A percentile compares a stretch with the other conserved stretches of the same genome.
Evolutionary conservation across 2,888 invertebrate species (phyloP).

Genomic region (Agrotis segetum): DNA sequence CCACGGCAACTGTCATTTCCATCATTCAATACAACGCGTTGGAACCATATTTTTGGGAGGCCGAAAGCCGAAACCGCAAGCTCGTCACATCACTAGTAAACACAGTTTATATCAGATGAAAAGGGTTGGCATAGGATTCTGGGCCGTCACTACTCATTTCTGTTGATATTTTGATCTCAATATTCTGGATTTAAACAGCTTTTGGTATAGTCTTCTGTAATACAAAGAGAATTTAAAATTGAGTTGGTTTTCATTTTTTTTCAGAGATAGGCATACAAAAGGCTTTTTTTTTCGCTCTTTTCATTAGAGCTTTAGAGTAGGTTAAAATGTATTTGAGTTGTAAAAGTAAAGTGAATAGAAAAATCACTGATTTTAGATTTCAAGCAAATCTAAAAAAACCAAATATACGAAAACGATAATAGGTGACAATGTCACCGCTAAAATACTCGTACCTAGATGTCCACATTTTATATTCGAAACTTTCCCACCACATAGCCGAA

Average conservation of each 20-base stretch:
- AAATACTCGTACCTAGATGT: too few relatives aligned
- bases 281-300: neutral
- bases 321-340: neutral
- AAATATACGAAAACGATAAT: neutral
- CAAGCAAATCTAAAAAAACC: too few relatives aligned
- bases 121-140: conserved; percentile 58
- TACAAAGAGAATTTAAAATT: conserved; percentile 36
- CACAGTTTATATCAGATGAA: conserved; percentile 57
- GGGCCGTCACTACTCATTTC: conserved; percentile 58
- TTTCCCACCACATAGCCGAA: neutral
- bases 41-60: conserved; percentile 14
- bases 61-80: conserved; percentile 41
- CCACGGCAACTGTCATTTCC: neutral
- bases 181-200: conserved; percentile 49
- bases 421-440: neutral
- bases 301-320: neutral
- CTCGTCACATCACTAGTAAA: conserved; percentile 45
- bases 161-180: conserved; percentile 56
- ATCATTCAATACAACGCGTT: conserved; percentile 6
- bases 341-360: neutral
- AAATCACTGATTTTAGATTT: too few relatives aligned
- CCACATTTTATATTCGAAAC: too few relatives aligned
- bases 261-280: neutral
- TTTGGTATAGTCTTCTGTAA: neutral
- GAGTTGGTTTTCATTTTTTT: neutral